Percentiles rank a stretch among this genome's conserved stretches.
phyloP scores from a whole-genome alignment of 2,113 vertebrate species.

The Burhinus bistriatus region DNA sequence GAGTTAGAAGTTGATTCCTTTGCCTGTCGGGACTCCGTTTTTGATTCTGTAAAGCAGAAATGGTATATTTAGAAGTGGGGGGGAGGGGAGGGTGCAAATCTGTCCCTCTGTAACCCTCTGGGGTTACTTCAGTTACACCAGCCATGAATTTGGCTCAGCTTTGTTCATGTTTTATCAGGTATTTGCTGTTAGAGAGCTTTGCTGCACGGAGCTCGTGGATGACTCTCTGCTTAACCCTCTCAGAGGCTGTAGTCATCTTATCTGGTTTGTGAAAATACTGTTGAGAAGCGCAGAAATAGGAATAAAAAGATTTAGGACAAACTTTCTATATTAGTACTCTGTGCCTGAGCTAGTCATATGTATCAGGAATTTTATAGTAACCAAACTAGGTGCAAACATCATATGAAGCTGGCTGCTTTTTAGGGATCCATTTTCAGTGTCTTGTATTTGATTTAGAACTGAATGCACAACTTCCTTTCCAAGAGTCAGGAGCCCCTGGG shows the following conservation, averaged over 20 bases:
- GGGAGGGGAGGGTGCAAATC: not conserved
- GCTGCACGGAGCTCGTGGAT: not conserved
- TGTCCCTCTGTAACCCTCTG: not conserved
- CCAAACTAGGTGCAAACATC: not conserved
- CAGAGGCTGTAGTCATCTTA: not conserved
- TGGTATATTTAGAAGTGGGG: not conserved
- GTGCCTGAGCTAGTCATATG: not conserved
- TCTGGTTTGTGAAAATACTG: not conserved
- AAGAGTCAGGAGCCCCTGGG: not conserved
- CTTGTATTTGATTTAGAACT: not conserved
- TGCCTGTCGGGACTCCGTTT: not conserved
- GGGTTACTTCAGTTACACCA: conserved; percentile 6
- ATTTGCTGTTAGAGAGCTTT: not conserved
- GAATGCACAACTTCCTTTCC: not conserved
- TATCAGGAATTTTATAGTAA: not conserved
- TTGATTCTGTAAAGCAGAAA: conserved; percentile 9
- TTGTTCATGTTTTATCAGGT: not conserved
- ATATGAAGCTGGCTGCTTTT: not conserved
- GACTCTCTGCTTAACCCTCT: conserved; percentile 13
- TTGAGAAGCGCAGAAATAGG: not conserved
- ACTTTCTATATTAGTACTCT: not conserved
- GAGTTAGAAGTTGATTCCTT: conserved; percentile 40
- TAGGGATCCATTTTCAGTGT: not conserved
- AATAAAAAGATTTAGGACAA: not conserved
- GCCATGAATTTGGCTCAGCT: not conserved